phyloP scores from a whole-genome alignment of 2,888 invertebrate species.

The Coremacera marginata region DNA sequence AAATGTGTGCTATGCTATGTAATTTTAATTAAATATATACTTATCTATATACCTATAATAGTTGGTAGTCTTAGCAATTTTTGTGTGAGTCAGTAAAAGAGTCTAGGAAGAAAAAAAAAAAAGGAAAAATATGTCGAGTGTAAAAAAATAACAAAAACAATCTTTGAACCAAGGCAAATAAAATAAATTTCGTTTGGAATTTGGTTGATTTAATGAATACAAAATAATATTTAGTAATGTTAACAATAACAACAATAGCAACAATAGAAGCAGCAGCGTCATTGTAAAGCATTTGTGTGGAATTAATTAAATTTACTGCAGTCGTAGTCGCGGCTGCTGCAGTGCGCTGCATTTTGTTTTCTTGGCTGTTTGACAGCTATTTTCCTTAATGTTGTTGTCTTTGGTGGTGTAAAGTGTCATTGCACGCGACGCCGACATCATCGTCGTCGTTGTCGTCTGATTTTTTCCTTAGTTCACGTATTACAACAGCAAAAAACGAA shows the following conservation, averaged over 20 bases:
- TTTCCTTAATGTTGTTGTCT: not conserved
- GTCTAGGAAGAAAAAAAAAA: not conserved
- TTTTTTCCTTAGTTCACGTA: not conserved
- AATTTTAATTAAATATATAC: slow-evolving; percentile 24
- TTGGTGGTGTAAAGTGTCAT: slow-evolving; percentile 27
- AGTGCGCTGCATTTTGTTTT: not conserved
- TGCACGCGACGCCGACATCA: slow-evolving; percentile 25
- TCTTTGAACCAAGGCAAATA: too few relatives aligned
- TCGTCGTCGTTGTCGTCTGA: not conserved
- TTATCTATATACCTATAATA: not conserved
- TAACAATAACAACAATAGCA: too few relatives aligned
- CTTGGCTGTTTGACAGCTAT: slow-evolving; percentile 13
- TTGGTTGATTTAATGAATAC: too few relatives aligned
- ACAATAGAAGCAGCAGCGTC: too few relatives aligned
- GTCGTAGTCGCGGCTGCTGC: slow-evolving; percentile 4
- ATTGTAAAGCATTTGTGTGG: too few relatives aligned
- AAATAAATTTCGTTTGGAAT: too few relatives aligned
- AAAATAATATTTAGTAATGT: too few relatives aligned
- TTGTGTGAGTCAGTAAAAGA: not conserved
- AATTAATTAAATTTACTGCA: slow-evolving; percentile 6
- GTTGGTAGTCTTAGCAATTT: not conserved
- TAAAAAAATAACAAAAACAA: too few relatives aligned
- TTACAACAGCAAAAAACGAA: not conserved
- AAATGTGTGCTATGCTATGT: slow-evolving; percentile 27
- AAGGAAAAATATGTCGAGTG: not conserved